These are phyloP conservation scores for Mesoclemmys tuberculata DNA, from an alignment of 2,113 vertebrate genomes.

Conservation along the genomic window DNA sequence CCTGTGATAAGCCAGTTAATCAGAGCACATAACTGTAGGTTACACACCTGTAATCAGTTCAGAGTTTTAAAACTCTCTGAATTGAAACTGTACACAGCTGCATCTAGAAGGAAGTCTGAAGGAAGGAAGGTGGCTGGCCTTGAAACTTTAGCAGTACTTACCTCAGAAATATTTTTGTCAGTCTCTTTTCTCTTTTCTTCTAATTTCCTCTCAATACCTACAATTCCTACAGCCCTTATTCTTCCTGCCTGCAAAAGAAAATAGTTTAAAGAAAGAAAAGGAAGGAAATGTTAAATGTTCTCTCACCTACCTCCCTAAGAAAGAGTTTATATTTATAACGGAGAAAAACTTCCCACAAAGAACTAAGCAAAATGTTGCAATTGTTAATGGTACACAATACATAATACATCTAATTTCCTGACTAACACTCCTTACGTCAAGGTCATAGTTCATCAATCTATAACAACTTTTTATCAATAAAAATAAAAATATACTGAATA, in stretches of 20 bases:
- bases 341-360: conserved; percentile 7
- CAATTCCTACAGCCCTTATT: conserved; percentile 94
- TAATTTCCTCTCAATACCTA: conserved; percentile 97
- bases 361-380: not conserved
- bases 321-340: conserved; percentile 18
- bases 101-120: conserved; percentile 40
- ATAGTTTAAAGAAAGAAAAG: conserved; percentile 51
- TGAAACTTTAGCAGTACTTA: conserved; percentile 70
- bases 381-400: not conserved
- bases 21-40: not conserved
- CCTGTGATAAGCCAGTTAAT: not conserved
- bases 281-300: conserved; percentile 72
- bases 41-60: not conserved
- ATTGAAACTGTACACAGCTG: not conserved
- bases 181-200: conserved; percentile 99
- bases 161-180: conserved; percentile 99
- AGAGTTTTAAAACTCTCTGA: not conserved
- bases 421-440: not conserved
- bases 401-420: conserved; percentile 14
- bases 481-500: not conserved
- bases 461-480: not conserved
- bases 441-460: not conserved
- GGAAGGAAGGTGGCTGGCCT: not conserved
- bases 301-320: conserved; percentile 10
- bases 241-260: conserved; percentile 88